Conservation (phyloP, 1,140 invertebrate genomes). For the Euwallacea fornicatus region DNA sequence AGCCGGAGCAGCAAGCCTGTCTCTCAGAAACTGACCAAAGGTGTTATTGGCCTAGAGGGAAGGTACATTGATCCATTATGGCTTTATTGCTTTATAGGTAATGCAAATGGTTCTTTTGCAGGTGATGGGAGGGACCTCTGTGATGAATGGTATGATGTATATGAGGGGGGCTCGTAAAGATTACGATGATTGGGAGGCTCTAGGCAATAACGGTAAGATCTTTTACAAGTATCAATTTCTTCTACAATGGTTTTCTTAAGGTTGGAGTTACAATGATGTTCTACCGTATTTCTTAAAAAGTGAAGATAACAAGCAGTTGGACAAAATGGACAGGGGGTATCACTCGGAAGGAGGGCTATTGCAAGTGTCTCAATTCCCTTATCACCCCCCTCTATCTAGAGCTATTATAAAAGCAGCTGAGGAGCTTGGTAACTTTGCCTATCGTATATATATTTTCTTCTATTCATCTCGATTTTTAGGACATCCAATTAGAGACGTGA, state of each 20-base stretch:
- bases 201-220: constrained; percentile 72
- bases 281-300: constrained; percentile 86
- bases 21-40: constrained; percentile 71
- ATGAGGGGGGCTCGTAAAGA: constrained; percentile 88
- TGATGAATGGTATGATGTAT: constrained; percentile 97
- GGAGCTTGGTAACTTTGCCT: constrained; percentile 63
- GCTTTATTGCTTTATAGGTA: background rate
- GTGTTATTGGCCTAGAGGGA: constrained; percentile 83
- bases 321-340: constrained; percentile 73
- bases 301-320: constrained; percentile 79
- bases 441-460: background rate
- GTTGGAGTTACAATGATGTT: constrained; percentile 87
- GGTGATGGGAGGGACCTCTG: constrained; percentile 89
- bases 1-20: constrained; percentile 82
- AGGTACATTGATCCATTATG: constrained; percentile 53
- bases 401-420: constrained; percentile 82
- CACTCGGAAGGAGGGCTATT: constrained; percentile 77
- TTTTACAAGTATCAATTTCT: background rate
- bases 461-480: constrained; percentile 56
- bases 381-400: constrained; percentile 80
- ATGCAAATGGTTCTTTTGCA: constrained; percentile 20
- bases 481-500: constrained; percentile 79
- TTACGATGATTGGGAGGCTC: constrained; percentile 85
- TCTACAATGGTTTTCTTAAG: constrained; percentile 9
- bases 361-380: constrained; percentile 81